These are phyloP conservation scores for Arenaria interpres DNA, from an alignment of 2,113 vertebrate genomes.

Conservation along the genomic window DNA sequence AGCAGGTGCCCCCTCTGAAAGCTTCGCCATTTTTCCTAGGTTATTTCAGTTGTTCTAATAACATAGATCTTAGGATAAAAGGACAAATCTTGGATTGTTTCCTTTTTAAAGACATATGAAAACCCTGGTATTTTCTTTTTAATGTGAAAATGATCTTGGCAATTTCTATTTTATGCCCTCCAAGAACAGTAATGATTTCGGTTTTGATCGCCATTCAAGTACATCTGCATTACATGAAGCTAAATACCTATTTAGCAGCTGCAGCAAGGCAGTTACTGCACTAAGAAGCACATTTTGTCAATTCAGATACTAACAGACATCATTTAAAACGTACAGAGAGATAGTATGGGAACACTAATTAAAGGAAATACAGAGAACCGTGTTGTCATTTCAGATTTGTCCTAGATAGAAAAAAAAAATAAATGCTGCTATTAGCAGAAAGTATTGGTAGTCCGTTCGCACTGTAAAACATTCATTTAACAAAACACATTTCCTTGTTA, in stretches of 20 bases:
- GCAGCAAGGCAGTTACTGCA: neutral
- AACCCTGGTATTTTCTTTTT: neutral
- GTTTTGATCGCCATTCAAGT: neutral
- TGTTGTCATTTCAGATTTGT: neutral
- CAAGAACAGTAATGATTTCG: neutral
- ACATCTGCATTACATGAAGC: neutral
- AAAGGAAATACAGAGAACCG: neutral
- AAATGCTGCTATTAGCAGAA: neutral
- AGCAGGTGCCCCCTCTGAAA: neutral
- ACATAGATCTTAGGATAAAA: neutral
- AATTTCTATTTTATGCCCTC: neutral
- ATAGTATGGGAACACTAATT: neutral
- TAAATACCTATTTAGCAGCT: neutral
- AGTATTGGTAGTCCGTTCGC: neutral
- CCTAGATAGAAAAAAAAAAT: neutral
- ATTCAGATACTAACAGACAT: neutral
- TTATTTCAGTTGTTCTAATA: neutral
- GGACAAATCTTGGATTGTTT: neutral
- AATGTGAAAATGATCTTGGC: neutral
- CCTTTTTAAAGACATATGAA: neutral
- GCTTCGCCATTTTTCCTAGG: neutral
- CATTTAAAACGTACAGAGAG: neutral
- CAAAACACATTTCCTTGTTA: neutral
- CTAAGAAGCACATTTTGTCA: neutral
- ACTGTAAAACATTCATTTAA: neutral